Evolutionary conservation across 2,888 invertebrate species (phyloP).

Genomic region (Melinaea menophilus): DNA sequence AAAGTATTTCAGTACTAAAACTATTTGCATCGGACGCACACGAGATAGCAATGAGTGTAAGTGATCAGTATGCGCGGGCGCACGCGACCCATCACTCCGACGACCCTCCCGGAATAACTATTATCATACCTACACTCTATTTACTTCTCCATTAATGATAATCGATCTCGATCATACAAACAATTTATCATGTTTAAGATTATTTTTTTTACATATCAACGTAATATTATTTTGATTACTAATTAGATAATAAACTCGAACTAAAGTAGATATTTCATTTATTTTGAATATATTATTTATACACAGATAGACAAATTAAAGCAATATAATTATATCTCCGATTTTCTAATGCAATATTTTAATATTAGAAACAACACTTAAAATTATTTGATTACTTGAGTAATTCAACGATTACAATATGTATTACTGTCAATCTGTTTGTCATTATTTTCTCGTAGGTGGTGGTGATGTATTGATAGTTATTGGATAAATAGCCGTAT

Average conservation of each 20-base stretch:
- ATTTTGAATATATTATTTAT: too few species aligned
- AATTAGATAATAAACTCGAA: too few species aligned
- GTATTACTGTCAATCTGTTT: neutral
- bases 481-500: neutral
- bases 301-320: too few species aligned
- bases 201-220: too few species aligned
- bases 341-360: too few species aligned
- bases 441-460: neutral
- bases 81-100: conserved; percentile 40
- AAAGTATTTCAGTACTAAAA: conserved; percentile 39
- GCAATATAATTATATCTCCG: too few species aligned
- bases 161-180: conserved; percentile 1
- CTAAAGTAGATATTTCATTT: too few species aligned
- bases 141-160: conserved; percentile 25
- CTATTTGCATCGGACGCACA: conserved; percentile 31
- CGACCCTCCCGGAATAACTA: conserved; percentile 45
- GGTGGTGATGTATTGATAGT: neutral
- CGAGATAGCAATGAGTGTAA: conserved; percentile 32
- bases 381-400: too few species aligned
- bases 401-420: too few species aligned
- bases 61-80: conserved; percentile 44
- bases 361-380: too few species aligned
- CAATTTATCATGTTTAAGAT: too few species aligned
- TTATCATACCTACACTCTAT: conserved; percentile 43
- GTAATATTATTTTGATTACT: too few species aligned